Conservation (phyloP, 2,113 vertebrate genomes). For the Oncorhynchus mykiss region DNA sequence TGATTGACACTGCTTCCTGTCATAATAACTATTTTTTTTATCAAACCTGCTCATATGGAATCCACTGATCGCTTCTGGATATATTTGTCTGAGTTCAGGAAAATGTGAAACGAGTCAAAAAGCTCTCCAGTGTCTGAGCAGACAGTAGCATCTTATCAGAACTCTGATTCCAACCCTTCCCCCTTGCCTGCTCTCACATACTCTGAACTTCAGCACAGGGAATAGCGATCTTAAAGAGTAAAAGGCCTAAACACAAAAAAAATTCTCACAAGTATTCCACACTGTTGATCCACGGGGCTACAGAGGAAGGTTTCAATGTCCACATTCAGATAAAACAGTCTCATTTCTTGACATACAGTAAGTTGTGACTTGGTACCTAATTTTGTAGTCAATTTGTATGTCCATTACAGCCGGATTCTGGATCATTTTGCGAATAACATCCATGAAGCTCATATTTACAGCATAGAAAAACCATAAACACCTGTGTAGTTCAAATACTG, state of each 20-base stretch:
- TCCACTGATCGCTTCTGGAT: slow-evolving; percentile 76
- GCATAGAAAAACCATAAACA: neutral
- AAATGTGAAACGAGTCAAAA: slow-evolving; percentile 76
- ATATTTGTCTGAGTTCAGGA: slow-evolving; percentile 80
- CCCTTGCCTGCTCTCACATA: slow-evolving; percentile 42
- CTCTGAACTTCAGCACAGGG: slow-evolving; percentile 62
- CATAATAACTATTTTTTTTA: slow-evolving; percentile 76
- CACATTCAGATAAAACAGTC: slow-evolving; percentile 28
- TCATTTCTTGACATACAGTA: neutral
- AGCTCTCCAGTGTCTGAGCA: slow-evolving; percentile 71
- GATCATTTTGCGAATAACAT: no score
- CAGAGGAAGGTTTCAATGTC: slow-evolving; percentile 59
- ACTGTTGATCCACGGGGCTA: slow-evolving; percentile 55
- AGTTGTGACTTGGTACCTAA: neutral
- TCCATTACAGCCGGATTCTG: no score
- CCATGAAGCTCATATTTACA: neutral
- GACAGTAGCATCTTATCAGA: slow-evolving; percentile 68
- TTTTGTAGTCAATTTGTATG: neutral
- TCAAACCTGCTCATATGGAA: slow-evolving; percentile 55
- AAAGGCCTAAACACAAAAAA: slow-evolving; percentile 58
- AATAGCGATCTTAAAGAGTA: slow-evolving; percentile 65
- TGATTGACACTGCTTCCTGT: slow-evolving; percentile 77
- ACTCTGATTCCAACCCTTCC: slow-evolving; percentile 69
- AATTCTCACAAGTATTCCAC: slow-evolving; percentile 44
- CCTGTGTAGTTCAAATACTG: neutral